Conservation (phyloP, 2,113 vertebrate species). For the Nesogale talazaci region DNA sequence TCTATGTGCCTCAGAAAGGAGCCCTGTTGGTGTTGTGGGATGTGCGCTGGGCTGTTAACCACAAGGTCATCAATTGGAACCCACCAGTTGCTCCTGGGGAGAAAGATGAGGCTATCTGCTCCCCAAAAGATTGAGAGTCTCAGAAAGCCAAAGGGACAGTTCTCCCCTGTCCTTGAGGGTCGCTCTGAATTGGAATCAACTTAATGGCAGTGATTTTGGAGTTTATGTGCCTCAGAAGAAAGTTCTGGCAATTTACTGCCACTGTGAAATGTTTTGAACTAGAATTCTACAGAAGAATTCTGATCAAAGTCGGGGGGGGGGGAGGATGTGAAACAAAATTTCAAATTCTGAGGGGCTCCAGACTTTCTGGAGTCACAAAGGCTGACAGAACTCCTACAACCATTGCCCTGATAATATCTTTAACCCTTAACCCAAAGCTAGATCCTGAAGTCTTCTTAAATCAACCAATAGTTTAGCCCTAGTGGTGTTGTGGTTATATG, state of each 20-base stretch:
- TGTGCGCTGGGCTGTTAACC: too few relatives aligned
- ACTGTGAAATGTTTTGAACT: background rate
- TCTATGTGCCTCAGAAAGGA: background rate
- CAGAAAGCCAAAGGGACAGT: too few relatives aligned
- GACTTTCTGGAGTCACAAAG: background rate
- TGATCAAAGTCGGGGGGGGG: background rate
- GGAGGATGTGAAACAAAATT: background rate
- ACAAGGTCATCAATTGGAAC: too few relatives aligned
- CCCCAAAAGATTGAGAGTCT: too few relatives aligned
- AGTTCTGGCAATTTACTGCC: background rate
- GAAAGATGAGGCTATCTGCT: too few relatives aligned
- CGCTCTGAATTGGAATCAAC: too few relatives aligned
- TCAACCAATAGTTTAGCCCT: background rate
- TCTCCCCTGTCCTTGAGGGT: too few relatives aligned
- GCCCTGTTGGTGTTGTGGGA: too few relatives aligned
- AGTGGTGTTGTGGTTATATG: too few relatives aligned
- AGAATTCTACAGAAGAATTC: background rate
- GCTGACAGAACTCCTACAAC: background rate
- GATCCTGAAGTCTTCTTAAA: background rate
- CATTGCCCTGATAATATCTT: background rate
- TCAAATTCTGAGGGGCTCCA: background rate
- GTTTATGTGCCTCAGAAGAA: background rate
- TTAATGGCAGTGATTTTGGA: too few relatives aligned
- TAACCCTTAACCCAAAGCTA: background rate
- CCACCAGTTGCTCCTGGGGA: too few relatives aligned